Conservation (phyloP, 23 tunicate genomes). For the Phallusia fumigata region DNA sequence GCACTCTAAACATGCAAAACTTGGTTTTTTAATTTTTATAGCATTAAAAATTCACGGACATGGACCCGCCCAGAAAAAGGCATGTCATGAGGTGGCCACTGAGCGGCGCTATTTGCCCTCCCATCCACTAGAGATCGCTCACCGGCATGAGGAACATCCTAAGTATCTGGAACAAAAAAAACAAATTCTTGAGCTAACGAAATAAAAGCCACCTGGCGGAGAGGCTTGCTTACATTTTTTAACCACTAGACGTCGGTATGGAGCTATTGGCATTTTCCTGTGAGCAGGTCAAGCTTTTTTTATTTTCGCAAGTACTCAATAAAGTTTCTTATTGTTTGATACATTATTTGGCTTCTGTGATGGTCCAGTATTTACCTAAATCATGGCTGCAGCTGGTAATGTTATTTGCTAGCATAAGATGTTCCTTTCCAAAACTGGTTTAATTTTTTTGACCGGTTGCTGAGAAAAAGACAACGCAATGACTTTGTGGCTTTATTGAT, state of each 20-base stretch:
- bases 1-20: too few species aligned
- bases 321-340: background rate
- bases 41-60: conserved; percentile 16
- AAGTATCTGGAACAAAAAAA: conserved; percentile 57
- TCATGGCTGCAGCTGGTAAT: too few species aligned
- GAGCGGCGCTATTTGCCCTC: conserved; percentile 58
- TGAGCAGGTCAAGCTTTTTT: background rate
- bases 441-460: too few species aligned
- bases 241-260: background rate
- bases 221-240: background rate
- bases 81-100: conserved; percentile 38
- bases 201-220: background rate
- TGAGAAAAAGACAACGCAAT: too few species aligned
- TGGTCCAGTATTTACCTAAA: too few species aligned
- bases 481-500: too few species aligned
- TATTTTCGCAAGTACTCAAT: background rate
- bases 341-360: too few species aligned
- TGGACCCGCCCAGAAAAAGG: conserved; percentile 10
- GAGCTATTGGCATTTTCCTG: background rate
- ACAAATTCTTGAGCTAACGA: conserved; percentile 10
- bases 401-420: too few species aligned
- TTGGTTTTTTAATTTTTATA: background rate
- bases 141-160: conserved; percentile 59
- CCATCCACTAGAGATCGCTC: conserved; percentile 82
- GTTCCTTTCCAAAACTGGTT: too few species aligned